Evolutionary conservation across 1,140 invertebrate species (phyloP), one percentile per base, ranked within the genome.

Genomic region (Ericerus pela): DNA sequence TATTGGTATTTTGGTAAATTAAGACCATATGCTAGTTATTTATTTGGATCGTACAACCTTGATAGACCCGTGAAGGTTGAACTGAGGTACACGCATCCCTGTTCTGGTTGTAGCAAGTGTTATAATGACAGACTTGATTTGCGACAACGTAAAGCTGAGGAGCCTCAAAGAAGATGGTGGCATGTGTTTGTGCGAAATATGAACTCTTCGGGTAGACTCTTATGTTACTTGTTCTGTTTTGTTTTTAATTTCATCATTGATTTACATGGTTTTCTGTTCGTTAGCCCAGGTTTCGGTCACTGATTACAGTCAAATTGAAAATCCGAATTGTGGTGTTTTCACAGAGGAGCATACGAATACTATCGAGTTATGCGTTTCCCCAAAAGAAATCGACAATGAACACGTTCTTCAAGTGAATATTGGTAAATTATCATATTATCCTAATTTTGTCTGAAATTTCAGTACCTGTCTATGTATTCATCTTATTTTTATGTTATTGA

Each of bases 1-100:
- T 93, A 92, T 68, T 94, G 90, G 89, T 84, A 89, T 62, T 84
- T 83, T 72, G 87, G 88, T 26, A 68, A 74, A 2, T 67, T 90
- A 0, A 79, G 81, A 68, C 79, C 80, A 38, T 81, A 84, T 62
- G 77, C 77, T 43, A 75, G 83, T 14, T 84, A 80, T 62, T 67
- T 85, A 38, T 78, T 85, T 47, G 56, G 60, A 5, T 61, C 59
- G 22, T 30, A 52, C 31, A 72, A 62, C 65, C 18, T 58, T 5
- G 75, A 57, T 81, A 81, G 81, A 71, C 79, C 55, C 79, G 79
- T 67, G 2, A 72, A 79, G 65, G 84, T 79, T 4, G 67, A 75
- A 3, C 67, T 94, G 14, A 74, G 75, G 43, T 94, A 86, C 65
- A 79, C 81, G 2, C 76, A 79, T 4, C 85, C 87, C 0, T 94